A percentile compares a stretch with the other conserved stretches of the same genome.
These are phyloP conservation scores for Atta colombica DNA, from an alignment of 1,140 invertebrate species.

Conservation along the genomic window DNA sequence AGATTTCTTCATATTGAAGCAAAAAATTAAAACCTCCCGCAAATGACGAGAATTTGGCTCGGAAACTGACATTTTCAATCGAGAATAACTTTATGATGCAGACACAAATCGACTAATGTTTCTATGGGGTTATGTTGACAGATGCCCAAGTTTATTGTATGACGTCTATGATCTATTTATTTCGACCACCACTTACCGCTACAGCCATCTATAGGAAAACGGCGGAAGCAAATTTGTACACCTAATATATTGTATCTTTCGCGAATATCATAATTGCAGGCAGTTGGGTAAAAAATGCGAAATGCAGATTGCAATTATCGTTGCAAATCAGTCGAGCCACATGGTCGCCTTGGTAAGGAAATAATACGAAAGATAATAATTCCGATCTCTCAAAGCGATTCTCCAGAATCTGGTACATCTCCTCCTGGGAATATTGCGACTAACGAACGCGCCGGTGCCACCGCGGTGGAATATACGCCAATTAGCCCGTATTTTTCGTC, in stretches of 20 bases:
- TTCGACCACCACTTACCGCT: no score
- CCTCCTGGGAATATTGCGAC: conserved; percentile 54
- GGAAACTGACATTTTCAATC: no score
- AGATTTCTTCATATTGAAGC: no score
- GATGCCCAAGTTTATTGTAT: no score
- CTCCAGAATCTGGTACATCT: conserved; percentile 46
- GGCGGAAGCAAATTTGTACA: no score
- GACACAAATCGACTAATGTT: no score
- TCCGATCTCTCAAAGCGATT: conserved; percentile 37
- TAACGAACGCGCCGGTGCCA: conserved; percentile 47
- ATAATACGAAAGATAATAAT: conserved; percentile 60
- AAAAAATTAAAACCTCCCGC: no score
- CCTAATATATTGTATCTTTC: not conserved
- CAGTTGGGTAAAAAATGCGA: conserved; percentile 1
- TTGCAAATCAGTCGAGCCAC: conserved; percentile 14
- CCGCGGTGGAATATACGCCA: conserved; percentile 54
- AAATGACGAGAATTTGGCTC: no score
- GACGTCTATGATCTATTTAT: no score
- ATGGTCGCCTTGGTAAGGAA: conserved; percentile 32
- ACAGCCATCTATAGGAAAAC: no score
- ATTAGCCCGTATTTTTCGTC: conserved; percentile 62
- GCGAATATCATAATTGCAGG: conserved; percentile 9
- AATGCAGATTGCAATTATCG: conserved; percentile 37
- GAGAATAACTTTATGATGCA: no score
- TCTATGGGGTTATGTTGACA: no score